Conservation (phyloP, 2,113 vertebrate genomes). For the Tricholaema leucomelas region DNA sequence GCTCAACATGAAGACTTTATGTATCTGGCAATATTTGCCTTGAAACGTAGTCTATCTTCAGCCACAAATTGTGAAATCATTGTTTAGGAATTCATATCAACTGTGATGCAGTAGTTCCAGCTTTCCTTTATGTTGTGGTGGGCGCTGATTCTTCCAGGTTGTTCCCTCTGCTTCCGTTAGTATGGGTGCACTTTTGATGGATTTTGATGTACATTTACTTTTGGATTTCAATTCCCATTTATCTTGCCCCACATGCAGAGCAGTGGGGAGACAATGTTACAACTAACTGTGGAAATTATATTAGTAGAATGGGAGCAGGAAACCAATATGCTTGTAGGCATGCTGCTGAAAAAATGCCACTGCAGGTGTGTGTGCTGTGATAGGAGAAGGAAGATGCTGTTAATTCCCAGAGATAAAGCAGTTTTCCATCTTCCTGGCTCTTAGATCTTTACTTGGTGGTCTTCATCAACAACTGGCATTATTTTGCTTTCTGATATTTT, state of each 20-base stretch:
- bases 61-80: slow-evolving; percentile 8
- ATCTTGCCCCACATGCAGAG: background rate
- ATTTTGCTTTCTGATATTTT: background rate
- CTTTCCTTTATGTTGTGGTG: background rate
- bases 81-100: background rate
- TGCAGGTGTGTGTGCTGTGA: background rate
- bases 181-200: background rate
- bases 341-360: background rate
- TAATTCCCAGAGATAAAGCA: background rate
- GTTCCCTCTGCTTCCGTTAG: background rate
- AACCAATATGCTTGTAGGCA: background rate
- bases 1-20: background rate
- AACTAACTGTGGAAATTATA: background rate
- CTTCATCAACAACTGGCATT: background rate
- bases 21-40: background rate
- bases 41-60: background rate
- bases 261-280: background rate
- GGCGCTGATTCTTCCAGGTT: background rate
- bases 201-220: background rate
- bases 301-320: background rate
- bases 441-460: background rate
- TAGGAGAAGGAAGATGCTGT: background rate
- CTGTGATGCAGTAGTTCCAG: background rate
- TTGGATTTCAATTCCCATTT: background rate
- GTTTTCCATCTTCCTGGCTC: background rate